Conservation (phyloP, 2,113 vertebrate genomes). For the Apteryx mantelli region DNA sequence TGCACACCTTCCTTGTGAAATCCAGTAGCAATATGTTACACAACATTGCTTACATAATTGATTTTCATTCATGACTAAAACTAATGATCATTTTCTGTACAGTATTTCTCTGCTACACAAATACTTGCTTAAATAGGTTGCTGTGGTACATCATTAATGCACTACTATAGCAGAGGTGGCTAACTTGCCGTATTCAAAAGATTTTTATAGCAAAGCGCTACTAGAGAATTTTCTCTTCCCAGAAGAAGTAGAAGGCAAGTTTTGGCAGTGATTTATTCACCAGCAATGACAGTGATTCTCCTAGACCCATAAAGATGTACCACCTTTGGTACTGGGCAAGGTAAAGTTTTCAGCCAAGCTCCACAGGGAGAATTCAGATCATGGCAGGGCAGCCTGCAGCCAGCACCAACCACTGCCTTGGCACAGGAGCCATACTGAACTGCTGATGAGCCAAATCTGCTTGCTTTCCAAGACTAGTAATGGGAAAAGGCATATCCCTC, state of each 20-base stretch:
- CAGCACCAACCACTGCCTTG: rapidly evolving
- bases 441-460: not conserved
- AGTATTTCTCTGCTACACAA: not conserved
- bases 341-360: not conserved
- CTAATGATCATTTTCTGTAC: no score
- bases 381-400: not conserved
- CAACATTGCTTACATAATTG: not conserved
- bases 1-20: not conserved
- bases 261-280: not conserved
- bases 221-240: not conserved
- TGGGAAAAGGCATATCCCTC: not conserved
- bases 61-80: not conserved
- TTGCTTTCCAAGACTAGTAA: not conserved
- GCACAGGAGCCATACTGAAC: not conserved
- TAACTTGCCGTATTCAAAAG: not conserved
- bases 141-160: not conserved
- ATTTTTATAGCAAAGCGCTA: not conserved
- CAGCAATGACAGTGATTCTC: not conserved
- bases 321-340: not conserved
- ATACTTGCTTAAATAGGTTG: not conserved
- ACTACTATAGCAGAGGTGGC: no score
- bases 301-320: not conserved
- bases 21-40: not conserved
- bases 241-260: not conserved
- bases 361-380: not conserved